Percentiles rank a stretch among this genome's conserved stretches.
Evolutionary conservation across 2,888 invertebrate genomes (phyloP).

Genomic region (Leptopterna dolabrata): DNA sequence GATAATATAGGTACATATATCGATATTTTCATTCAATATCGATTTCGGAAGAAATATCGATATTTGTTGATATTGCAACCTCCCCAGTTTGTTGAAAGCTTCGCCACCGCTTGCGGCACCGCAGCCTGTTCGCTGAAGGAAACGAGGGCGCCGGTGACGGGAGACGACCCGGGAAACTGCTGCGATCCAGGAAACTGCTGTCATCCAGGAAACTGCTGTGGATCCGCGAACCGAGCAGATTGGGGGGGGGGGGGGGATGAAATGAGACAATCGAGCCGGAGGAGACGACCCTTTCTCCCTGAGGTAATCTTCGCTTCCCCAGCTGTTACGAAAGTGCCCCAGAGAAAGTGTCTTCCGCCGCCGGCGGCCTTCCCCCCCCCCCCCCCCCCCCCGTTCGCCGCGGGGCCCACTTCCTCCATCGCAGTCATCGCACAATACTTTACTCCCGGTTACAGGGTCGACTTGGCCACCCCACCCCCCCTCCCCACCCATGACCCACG

Average conservation of each 20-base stretch:
- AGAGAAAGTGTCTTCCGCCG: conserved; percentile 12
- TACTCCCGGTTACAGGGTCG: conserved; percentile 40
- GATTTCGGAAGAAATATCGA: too few relatives aligned
- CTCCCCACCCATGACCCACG: background rate
- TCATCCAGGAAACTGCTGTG: conserved; percentile 8
- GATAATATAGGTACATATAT: too few relatives aligned
- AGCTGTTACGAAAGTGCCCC: conserved; percentile 32
- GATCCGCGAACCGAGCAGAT: background rate
- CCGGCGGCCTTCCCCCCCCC: background rate
- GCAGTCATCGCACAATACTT: background rate
- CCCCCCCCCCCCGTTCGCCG: too few relatives aligned
- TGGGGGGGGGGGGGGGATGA: too few relatives aligned
- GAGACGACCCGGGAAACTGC: background rate
- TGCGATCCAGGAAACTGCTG: too few relatives aligned
- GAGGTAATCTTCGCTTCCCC: background rate
- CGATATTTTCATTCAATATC: too few relatives aligned
- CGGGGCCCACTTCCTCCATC: conserved; percentile 20
- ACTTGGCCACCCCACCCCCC: background rate
- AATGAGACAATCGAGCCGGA: conserved; percentile 20
- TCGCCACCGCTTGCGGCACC: too few relatives aligned
- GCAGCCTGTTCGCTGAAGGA: too few relatives aligned
- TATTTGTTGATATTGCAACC: too few relatives aligned
- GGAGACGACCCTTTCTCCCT: background rate
- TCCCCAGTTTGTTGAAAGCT: too few relatives aligned
- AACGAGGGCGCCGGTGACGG: background rate